Evolutionary conservation across 2,113 vertebrate genomes (phyloP).

Genomic region (Pogona vitticeps): DNA sequence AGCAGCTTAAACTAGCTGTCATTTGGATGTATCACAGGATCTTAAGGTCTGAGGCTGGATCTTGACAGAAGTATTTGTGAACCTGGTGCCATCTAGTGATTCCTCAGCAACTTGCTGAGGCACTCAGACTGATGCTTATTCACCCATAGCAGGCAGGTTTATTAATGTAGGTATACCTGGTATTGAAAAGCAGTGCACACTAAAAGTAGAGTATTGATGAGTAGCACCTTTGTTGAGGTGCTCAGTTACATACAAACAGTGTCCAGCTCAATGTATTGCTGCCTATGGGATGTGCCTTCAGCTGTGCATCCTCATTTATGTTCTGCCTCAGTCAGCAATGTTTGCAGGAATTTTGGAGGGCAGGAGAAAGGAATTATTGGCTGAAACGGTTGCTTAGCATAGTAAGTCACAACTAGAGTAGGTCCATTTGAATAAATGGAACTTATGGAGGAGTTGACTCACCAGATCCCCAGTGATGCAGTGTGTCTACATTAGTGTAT

Average conservation of each 20-base stretch:
- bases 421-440: too few species aligned
- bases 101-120: not conserved
- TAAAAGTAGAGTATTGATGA: not conserved
- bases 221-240: not conserved
- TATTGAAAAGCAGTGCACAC: not conserved
- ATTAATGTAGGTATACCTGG: not conserved
- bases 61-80: not conserved
- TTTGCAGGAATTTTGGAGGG: not conserved
- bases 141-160: not conserved
- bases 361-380: too few species aligned
- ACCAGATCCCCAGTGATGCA: too few species aligned
- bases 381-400: too few species aligned
- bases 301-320: not conserved
- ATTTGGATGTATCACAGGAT: not conserved
- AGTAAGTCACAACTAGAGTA: too few species aligned
- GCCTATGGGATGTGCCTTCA: not conserved
- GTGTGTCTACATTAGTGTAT: too few species aligned
- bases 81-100: conserved; percentile 17
- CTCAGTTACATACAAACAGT: not conserved
- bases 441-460: too few species aligned
- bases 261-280: not conserved
- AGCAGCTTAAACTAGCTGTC: not conserved
- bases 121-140: not conserved
- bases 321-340: not conserved
- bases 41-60: not conserved